Evolutionary conservation across 1,140 invertebrate genomes (phyloP).

Genomic region (Pachypsylla venusta): DNA sequence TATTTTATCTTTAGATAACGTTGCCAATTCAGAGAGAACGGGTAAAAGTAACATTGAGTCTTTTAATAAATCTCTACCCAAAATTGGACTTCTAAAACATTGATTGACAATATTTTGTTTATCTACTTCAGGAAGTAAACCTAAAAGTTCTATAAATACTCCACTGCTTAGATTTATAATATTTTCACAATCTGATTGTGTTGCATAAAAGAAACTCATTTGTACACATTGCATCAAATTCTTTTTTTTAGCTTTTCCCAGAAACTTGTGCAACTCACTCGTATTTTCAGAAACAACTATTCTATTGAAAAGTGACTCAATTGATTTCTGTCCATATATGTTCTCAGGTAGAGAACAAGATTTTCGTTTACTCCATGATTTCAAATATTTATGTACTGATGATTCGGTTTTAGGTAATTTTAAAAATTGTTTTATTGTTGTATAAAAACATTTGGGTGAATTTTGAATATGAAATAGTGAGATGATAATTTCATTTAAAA

Average conservation of each 20-base stretch:
- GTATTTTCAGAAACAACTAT: neutral
- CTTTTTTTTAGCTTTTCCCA: neutral
- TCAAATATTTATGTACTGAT: neutral
- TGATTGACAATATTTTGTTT: neutral
- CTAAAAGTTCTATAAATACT: neutral
- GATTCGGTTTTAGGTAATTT: neutral
- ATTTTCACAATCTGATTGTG: neutral
- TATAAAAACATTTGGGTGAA: neutral
- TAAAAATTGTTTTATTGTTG: neutral
- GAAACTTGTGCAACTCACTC: neutral
- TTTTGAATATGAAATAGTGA: neutral
- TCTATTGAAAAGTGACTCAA: neutral
- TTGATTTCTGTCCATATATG: neutral
- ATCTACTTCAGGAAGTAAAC: neutral
- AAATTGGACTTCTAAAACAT: slow-evolving; percentile 5
- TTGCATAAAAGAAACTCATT: neutral
- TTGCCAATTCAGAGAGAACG: neutral
- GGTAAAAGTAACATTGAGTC: neutral
- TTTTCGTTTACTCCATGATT: slow-evolving; percentile 8
- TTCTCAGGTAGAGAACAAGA: neutral
- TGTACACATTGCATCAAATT: neutral
- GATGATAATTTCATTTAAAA: neutral
- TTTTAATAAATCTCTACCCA: neutral
- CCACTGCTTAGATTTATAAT: neutral
- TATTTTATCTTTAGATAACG: neutral